Evolutionary conservation across 2,888 invertebrate genomes (phyloP), one percentile per base, ranked within the genome.

Genomic region (Quadriops clusia): DNA sequence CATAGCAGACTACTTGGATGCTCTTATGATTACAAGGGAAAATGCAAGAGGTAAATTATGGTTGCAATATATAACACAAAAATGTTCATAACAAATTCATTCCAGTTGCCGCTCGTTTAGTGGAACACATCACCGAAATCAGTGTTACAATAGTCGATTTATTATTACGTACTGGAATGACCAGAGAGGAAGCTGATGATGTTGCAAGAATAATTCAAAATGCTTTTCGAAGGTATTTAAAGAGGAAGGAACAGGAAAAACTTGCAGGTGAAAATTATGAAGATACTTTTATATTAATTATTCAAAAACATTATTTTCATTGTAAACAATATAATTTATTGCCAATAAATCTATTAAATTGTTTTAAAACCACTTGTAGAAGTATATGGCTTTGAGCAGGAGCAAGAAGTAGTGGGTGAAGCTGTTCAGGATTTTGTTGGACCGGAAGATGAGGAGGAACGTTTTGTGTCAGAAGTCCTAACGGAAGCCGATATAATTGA

Each of bases 1-100:
- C 49, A 72, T 82, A 34, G 70, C 77, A 1, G 70, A 77, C 48
- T 83, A 82, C 51, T 56, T 78, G 17, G 70, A 76, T 38, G 69
- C 72, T 1, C 51, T 82, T 44, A 54, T 80, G 34, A 65, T 73
- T 8, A 72, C 76, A 1, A 64, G 81, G 15, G 77, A 80, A 45
- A 68, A 73, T 45, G 59, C 60, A 6, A 42, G 60, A 48, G 51
- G 56, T 55, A 38, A 34, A 26, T 8, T 26, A 6, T 9, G 8
- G 8, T 9, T 9, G 23, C 7, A 23, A 6, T 8, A 23, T 8
- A 7, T 23, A 9, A 23, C 9, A 9, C 7, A 23, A 8, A 9
- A 8, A 8, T 2, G 11, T 24, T 17, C 18, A 23, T 17, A 10
- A 25, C 16, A 28, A 18, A n/a, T 18, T 34, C 20, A 15, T 41